phyloP scores from a whole-genome alignment of 2,113 vertebrate species.

The Stictonetta naevosa region DNA sequence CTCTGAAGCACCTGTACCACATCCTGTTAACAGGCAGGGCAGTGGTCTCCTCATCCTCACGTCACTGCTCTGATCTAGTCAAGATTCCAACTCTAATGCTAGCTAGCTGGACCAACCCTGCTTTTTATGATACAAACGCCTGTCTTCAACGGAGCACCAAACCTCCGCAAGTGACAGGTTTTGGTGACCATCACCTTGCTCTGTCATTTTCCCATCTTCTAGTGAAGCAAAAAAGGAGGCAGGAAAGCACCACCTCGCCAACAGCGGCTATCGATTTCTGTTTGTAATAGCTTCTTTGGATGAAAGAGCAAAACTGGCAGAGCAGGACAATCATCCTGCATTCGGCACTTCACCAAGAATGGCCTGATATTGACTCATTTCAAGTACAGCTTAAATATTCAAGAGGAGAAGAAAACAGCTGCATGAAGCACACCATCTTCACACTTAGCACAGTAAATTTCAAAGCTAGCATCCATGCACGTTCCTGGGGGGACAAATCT shows the following conservation, averaged over 20 bases:
- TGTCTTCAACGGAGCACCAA: neutral
- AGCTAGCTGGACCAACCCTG: neutral
- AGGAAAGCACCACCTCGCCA: neutral
- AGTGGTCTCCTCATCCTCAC: neutral
- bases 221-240: neutral
- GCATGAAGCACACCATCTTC: neutral
- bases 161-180: neutral
- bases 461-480: neutral
- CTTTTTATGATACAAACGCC: neutral
- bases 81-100: neutral
- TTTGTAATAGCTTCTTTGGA: neutral
- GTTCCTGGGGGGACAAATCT: neutral
- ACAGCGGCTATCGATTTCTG: neutral
- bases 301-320: neutral
- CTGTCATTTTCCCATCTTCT: neutral
- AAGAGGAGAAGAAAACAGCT: neutral
- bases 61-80: neutral
- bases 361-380: neutral
- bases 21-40: neutral
- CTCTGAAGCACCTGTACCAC: neutral
- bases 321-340: neutral
- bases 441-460: neutral
- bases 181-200: neutral
- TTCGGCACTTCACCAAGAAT: neutral
- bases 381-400: neutral